These are phyloP conservation scores for Micromesistius poutassou DNA, from an alignment of 2,797 vertebrate species.

Conservation along the genomic window DNA sequence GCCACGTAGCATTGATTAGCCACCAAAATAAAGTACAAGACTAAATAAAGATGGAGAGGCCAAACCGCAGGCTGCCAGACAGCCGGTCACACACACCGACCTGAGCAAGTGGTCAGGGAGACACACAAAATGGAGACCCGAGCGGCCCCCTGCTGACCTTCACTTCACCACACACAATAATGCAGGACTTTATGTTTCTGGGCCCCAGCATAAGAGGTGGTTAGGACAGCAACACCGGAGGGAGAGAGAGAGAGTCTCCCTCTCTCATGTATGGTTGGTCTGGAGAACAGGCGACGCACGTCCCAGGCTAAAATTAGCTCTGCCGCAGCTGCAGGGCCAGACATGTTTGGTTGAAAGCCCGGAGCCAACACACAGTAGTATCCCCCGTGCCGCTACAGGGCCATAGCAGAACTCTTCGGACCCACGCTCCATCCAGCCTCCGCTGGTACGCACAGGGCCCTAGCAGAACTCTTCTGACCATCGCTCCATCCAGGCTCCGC, in stretches of 20 bases:
- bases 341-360: constrained; percentile 57
- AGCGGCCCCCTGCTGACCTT: no score
- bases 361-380: constrained; percentile 24
- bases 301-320: constrained; percentile 71
- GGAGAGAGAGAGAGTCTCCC: constrained; percentile 19
- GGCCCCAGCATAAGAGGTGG: not conserved
- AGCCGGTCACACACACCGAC: not conserved
- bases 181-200: constrained; percentile 17
- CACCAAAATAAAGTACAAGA: no score
- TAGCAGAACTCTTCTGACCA: no score
- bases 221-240: not conserved
- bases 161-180: not conserved
- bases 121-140: no score
- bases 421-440: no score
- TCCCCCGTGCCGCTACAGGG: no score
- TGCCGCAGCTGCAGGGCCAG: constrained; percentile 71
- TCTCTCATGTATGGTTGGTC: constrained; percentile 50
- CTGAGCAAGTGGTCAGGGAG: not conserved
- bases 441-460: no score
- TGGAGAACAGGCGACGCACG: constrained; percentile 65
- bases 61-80: not conserved
- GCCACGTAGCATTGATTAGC: no score
- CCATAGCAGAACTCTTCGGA: no score
- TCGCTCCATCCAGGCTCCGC: no score
- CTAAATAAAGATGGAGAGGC: not conserved